A percentile compares a stretch with the other conserved stretches of the same genome.
Conservation (phyloP, 2,888 invertebrate species). For the Acanthosoma haemorrhoidale region DNA sequence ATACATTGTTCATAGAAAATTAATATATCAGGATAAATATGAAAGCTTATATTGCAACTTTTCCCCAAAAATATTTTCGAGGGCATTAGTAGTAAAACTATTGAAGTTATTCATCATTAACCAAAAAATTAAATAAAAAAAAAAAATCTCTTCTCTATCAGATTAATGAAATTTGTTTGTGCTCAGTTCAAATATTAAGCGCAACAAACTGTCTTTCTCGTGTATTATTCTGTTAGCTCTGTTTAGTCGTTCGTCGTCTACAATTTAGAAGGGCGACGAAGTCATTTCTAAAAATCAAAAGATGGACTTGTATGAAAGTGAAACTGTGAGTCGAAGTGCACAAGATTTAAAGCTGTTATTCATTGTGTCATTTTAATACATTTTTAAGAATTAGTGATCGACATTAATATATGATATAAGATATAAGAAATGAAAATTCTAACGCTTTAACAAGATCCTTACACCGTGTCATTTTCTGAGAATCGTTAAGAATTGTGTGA, state of each 20-base stretch:
- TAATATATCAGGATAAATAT: slow-evolving; percentile 12
- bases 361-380: slow-evolving; percentile 24
- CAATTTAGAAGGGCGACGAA: slow-evolving; percentile 32
- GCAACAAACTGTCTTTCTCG: slow-evolving; percentile 39
- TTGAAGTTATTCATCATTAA: slow-evolving; percentile 18
- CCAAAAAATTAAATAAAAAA: slow-evolving; percentile 9
- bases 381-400: slow-evolving; percentile 32
- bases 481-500: slow-evolving; percentile 9
- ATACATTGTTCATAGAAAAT: slow-evolving; percentile 16
- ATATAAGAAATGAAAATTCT: slow-evolving; percentile 36
- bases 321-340: slow-evolving; percentile 26
- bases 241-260: slow-evolving; percentile 24
- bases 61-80: neutral
- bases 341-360: slow-evolving; percentile 23
- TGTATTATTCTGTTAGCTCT: slow-evolving; percentile 35
- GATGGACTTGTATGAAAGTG: slow-evolving; percentile 22
- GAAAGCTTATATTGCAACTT: neutral
- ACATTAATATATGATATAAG: slow-evolving; percentile 30
- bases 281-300: slow-evolving; percentile 33
- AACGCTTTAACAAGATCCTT: slow-evolving; percentile 40
- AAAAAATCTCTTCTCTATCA: slow-evolving; percentile 28
- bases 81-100: neutral
- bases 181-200: slow-evolving; percentile 40
- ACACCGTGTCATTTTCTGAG: slow-evolving; percentile 30
- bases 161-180: slow-evolving; percentile 33